Evolutionary conservation across 2,113 vertebrate species (phyloP).

Genomic region (Paradoxurus hermaphroditus): DNA sequence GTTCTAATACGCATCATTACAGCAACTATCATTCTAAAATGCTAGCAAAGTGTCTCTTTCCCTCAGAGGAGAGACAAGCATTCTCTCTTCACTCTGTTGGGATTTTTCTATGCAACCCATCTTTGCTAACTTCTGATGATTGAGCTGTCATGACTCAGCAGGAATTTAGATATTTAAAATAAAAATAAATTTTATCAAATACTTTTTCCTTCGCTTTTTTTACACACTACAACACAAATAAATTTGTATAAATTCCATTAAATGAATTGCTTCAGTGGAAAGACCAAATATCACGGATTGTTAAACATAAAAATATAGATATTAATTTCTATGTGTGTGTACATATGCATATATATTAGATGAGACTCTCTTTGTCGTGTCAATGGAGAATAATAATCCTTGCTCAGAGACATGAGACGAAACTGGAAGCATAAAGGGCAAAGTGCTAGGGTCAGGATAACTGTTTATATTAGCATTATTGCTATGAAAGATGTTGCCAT

Average conservation of each 20-base stretch:
- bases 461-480: not conserved
- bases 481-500: not conserved
- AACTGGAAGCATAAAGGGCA: not conserved
- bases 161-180: not conserved
- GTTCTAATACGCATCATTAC: constrained; percentile 16
- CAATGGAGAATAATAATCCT: not conserved
- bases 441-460: not conserved
- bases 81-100: not conserved
- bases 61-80: not conserved
- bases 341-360: not conserved
- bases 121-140: not conserved
- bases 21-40: not conserved
- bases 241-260: not conserved
- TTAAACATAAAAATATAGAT: not conserved
- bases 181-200: not conserved
- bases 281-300: not conserved
- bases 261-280: not conserved
- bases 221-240: not conserved
- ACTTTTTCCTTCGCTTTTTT: not conserved
- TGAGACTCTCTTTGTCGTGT: not conserved
- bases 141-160: not conserved
- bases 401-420: not conserved
- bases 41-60: not conserved
- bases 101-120: not conserved
- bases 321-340: not conserved